Base-by-base conservation (phyloP, 2,888 invertebrate genomes). In the Lypha dubia region DNA sequence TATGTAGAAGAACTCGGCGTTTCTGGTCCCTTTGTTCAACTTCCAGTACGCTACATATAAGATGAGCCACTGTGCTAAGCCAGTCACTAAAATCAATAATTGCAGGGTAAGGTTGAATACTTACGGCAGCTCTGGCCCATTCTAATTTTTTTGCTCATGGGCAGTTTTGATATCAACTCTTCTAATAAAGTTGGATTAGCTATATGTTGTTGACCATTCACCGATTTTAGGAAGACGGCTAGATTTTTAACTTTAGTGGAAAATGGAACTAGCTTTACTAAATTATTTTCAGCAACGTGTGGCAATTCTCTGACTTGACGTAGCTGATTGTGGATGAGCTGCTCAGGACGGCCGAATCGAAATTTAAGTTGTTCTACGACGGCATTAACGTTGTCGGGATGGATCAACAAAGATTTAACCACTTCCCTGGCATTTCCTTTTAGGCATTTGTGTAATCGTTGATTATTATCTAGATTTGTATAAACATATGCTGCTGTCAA, bases 251-350 rank as follows among this genome's bases (percentile, higher is more conserved):
- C n/a, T n/a, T n/a, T n/a, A n/a, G n/a, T n/a, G n/a, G n/a, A n/a
- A n/a, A n/a, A n/a, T n/a, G n/a, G n/a, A n/a, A n/a, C n/a, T n/a
- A n/a, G n/a, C n/a, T n/a, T n/a, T n/a, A n/a, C n/a, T n/a, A n/a
- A n/a, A n/a, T n/a, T n/a, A n/a, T n/a, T n/a, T n/a, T n/a, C n/a
- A n/a, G n/a, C n/a, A n/a, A n/a, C n/a, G n/a, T n/a, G n/a, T n/a
- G n/a, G n/a, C n/a, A n/a, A n/a, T n/a, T n/a, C n/a, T n/a, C n/a
- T n/a, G n/a, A n/a, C n/a, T n/a, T n/a, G n/a, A n/a, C n/a, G 74
- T 17, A 85, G 35, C 41, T 86, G 86, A 32, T 80, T 79, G 1
- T 84, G 49, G 20, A 86, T 82, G 1, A 86, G 70, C 17, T 51
- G 65, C 13, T 74, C 73, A 15, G 83, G 68, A n/a, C 75, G 35